Conservation (phyloP, 2,797 vertebrate genomes). For the Orestias chungarensis region DNA sequence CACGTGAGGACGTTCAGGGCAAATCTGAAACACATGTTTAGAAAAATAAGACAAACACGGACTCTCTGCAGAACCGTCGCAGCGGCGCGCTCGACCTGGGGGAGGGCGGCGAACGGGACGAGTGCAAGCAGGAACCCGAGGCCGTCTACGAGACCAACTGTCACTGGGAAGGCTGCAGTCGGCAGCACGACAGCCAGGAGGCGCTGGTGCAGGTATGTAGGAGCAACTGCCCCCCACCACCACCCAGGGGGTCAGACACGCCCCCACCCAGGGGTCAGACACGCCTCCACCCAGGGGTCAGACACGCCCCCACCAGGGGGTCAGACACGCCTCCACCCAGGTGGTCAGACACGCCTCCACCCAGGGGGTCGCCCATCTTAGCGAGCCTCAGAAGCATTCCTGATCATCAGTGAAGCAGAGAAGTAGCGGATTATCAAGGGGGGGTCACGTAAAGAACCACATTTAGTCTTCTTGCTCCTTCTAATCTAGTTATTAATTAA, state of each 20-base stretch:
- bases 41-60: too few species aligned
- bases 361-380: slow-evolving; percentile 42
- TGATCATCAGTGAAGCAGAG: slow-evolving; percentile 34
- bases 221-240: too few species aligned
- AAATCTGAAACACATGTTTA: slow-evolving; percentile 25
- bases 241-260: too few species aligned
- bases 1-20: not conserved
- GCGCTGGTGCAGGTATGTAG: slow-evolving; percentile 94
- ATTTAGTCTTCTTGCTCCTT: too few species aligned
- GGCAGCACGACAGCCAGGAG: slow-evolving; percentile 93
- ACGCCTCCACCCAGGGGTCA: too few species aligned
- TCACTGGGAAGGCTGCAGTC: slow-evolving; percentile 93
- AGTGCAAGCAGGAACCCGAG: slow-evolving; percentile 92
- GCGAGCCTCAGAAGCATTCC: slow-evolving; percentile 38
- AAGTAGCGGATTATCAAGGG: too few species aligned
- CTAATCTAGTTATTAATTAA: too few species aligned
- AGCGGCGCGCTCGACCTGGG: slow-evolving; percentile 79
- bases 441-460: too few species aligned
- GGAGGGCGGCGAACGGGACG: slow-evolving; percentile 92
- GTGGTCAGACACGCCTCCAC: slow-evolving; percentile 57
- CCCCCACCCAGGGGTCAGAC: too few species aligned
- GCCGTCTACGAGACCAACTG: slow-evolving; percentile 95
- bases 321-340: too few species aligned
- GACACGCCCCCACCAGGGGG: too few species aligned
- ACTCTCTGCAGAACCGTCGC: slow-evolving; percentile 79